Conservation (phyloP, 1,140 invertebrate species). For the Wasmannia auropunctata region DNA sequence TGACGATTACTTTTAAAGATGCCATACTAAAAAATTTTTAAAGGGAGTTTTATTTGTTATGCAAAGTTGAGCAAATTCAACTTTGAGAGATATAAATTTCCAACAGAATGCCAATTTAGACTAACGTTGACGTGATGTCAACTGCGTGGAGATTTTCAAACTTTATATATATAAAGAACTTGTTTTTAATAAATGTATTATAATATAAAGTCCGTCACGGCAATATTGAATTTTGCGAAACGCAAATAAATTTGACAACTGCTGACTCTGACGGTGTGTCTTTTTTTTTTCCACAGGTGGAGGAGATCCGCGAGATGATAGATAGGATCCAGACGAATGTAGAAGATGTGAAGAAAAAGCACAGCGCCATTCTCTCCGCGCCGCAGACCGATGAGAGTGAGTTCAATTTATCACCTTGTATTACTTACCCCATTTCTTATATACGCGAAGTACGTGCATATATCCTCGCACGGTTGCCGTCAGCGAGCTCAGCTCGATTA, state of each 20-base stretch:
- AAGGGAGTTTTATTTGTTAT: neutral
- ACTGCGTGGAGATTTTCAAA: neutral
- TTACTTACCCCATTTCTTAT: constrained; percentile 23
- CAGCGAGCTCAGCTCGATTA: neutral
- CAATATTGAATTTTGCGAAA: neutral
- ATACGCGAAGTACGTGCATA: neutral
- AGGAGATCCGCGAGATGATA: constrained; percentile 99
- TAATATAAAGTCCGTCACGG: neutral
- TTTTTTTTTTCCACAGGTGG: constrained; percentile 91
- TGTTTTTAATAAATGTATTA: neutral
- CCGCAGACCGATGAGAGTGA: constrained; percentile 99
- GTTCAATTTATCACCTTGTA: constrained; percentile 79
- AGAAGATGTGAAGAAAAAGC: constrained; percentile 99
- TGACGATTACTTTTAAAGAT: too few relatives aligned
- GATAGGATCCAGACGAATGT: constrained; percentile 99
- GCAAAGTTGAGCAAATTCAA: neutral
- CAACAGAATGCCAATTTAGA: neutral
- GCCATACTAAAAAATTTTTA: too few relatives aligned
- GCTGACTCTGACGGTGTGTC: neutral
- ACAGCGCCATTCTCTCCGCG: constrained; percentile 98
- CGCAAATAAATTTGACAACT: neutral
- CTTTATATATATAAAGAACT: neutral
- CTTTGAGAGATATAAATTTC: neutral
- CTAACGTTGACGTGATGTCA: neutral
- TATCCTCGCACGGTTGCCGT: neutral